These are phyloP conservation scores for Lepilemur ruficaudatus DNA, from an alignment of 2,797 vertebrate genomes.

Conservation along the genomic window DNA sequence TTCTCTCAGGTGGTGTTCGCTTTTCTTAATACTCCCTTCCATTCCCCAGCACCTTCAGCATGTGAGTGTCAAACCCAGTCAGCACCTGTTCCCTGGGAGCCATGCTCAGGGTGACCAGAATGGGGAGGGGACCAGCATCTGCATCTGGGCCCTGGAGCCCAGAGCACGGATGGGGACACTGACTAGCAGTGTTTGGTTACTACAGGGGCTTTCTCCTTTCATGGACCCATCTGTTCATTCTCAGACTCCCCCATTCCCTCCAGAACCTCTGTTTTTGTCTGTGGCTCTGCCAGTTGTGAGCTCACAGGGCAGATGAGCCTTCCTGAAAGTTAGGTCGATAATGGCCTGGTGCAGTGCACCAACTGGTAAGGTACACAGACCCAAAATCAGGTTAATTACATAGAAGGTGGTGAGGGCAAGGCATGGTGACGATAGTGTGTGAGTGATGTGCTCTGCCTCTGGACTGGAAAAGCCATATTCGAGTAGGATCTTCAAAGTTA, in stretches of 20 bases:
- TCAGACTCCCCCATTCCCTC: neutral
- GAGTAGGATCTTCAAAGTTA: neutral
- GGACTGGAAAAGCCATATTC: neutral
- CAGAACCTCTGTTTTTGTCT: neutral
- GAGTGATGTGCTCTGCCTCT: neutral
- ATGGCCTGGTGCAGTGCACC: neutral
- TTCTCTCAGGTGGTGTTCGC: neutral
- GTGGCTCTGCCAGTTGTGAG: neutral
- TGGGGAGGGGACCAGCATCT: neutral
- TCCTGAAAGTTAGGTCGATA: neutral
- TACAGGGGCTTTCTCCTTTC: neutral
- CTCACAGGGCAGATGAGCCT: neutral
- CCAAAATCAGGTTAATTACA: neutral
- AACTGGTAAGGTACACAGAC: neutral
- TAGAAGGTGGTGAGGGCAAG: neutral
- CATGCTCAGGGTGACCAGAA: neutral
- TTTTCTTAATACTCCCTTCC: neutral
- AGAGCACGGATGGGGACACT: neutral
- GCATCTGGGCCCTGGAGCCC: neutral
- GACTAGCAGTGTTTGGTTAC: neutral
- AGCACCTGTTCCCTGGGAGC: neutral
- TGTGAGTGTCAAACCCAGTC: neutral
- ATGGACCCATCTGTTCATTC: neutral
- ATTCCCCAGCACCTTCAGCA: neutral
- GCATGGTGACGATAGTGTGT: neutral